Base-by-base conservation (phyloP, 2,797 vertebrate species). In the Cephalopachus bancanus region DNA sequence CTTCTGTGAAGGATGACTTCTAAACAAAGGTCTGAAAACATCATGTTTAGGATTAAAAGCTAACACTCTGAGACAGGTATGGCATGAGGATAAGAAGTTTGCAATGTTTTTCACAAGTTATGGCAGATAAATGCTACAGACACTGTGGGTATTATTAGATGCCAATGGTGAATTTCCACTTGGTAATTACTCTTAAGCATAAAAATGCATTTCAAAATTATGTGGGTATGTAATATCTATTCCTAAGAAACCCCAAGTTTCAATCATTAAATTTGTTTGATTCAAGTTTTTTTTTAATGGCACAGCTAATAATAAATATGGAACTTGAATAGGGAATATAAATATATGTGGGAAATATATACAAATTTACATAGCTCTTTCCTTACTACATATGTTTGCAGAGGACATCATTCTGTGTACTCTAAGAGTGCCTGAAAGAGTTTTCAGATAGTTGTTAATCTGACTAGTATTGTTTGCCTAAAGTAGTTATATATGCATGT, bases 261-360 rank as follows among this genome's bases (percentile, higher is more conserved):
- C 75, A 79, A 26, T 89, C 83, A 15, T 86, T 44, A 65, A 59
- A 72, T 79, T 80, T 93, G 49, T 84, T 93, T 87, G n/a, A 80
- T 55, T 94, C 67, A 84, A 84, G 51, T 22, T 78, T 94, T 88
- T n/a, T 78, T 75, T 28, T 67, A 62, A 71, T 94, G n/a, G 2
- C 7, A 26, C 85, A 28, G 37, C 51, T 86, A 81, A 49, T 49
- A 85, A 85, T 76, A 67, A 37, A 74, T 51, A 33, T 14, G 8
- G 10, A 69, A 26, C 44, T 78, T 67, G 10, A 53, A 24, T 75
- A 22, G 44, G 33, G 37, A 91, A 37, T 15, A 3, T 72, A 81
- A 83, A 14, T 44, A 33, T 81, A 28, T 55, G 2, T 51, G 14
- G 10, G 37, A 19, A 67, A 64, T 53, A 8, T 49, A 44, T 44